These are phyloP conservation scores for Chrysopilus asiliformis DNA, from an alignment of 2,888 invertebrate genomes.

Conservation along the genomic window DNA sequence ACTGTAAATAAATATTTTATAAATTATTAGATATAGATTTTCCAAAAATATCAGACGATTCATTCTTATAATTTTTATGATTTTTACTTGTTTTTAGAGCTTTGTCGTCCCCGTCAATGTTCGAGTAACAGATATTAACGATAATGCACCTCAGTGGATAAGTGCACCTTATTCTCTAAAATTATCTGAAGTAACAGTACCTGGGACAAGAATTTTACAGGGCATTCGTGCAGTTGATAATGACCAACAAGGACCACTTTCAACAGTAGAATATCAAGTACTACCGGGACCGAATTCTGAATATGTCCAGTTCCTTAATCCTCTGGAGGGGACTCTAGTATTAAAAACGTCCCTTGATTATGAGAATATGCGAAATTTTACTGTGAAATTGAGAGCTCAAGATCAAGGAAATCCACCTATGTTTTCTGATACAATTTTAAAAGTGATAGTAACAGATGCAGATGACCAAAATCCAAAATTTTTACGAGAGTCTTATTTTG, in stretches of 20 bases:
- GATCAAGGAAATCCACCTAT: constrained; percentile 74
- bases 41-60: too few species aligned
- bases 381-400: constrained; percentile 57
- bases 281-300: constrained; percentile 67
- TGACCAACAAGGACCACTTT: constrained; percentile 80
- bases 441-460: constrained; percentile 71
- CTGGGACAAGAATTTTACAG: constrained; percentile 59
- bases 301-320: constrained; percentile 71
- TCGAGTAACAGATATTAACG: constrained; percentile 81
- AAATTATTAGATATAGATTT: too few species aligned
- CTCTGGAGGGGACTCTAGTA: constrained; percentile 70
- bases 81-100: constrained; percentile 21
- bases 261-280: constrained; percentile 70
- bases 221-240: constrained; percentile 66
- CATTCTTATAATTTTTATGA: background rate
- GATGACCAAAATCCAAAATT: constrained; percentile 87
- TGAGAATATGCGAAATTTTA: constrained; percentile 65
- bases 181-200: constrained; percentile 67
- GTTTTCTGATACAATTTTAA: constrained; percentile 58
- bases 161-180: constrained; percentile 71
- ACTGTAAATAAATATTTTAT: background rate
- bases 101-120: constrained; percentile 35
- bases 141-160: constrained; percentile 73
- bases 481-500: constrained; percentile 57
- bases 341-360: constrained; percentile 70